phyloP scores from a whole-genome alignment of 1,140 invertebrate species.

The Trigoniulus corallinus region DNA sequence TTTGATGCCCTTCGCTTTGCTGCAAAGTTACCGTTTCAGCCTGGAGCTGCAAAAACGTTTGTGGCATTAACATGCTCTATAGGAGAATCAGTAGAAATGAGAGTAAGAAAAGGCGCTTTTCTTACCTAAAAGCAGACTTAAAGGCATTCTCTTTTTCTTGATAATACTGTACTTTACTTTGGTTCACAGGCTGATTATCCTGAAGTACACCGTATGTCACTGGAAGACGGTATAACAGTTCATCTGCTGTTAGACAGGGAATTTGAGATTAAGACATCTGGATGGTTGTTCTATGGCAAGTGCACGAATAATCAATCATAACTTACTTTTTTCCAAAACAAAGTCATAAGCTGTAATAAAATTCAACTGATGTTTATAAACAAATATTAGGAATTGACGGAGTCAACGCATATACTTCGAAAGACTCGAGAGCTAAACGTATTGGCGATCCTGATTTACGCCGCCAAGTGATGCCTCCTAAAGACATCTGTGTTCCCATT shows the following conservation, averaged over 20 bases:
- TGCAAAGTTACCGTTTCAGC: slow-evolving; percentile 54
- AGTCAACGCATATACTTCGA: slow-evolving; percentile 52
- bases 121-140: background rate
- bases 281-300: too few species aligned
- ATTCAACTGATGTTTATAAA: too few species aligned
- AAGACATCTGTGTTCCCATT: slow-evolving; percentile 54
- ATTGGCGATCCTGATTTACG: slow-evolving; percentile 48
- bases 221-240: slow-evolving; percentile 59
- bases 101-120: slow-evolving; percentile 31
- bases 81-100: slow-evolving; percentile 47
- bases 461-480: slow-evolving; percentile 51
- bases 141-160: slow-evolving; percentile 4
- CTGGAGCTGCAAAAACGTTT: slow-evolving; percentile 66
- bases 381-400: slow-evolving; percentile 61
- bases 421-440: slow-evolving; percentile 38
- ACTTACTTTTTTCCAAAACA: too few species aligned
- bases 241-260: slow-evolving; percentile 68
- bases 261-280: slow-evolving; percentile 28
- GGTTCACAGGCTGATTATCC: slow-evolving; percentile 48
- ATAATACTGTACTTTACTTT: background rate
- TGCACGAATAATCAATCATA: too few species aligned
- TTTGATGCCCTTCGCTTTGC: slow-evolving; percentile 57
- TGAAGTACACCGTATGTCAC: slow-evolving; percentile 52
- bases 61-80: slow-evolving; percentile 60
- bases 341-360: too few species aligned